Base-by-base conservation (phyloP, 2,113 vertebrate species). In the Eulemur rufifrons region DNA sequence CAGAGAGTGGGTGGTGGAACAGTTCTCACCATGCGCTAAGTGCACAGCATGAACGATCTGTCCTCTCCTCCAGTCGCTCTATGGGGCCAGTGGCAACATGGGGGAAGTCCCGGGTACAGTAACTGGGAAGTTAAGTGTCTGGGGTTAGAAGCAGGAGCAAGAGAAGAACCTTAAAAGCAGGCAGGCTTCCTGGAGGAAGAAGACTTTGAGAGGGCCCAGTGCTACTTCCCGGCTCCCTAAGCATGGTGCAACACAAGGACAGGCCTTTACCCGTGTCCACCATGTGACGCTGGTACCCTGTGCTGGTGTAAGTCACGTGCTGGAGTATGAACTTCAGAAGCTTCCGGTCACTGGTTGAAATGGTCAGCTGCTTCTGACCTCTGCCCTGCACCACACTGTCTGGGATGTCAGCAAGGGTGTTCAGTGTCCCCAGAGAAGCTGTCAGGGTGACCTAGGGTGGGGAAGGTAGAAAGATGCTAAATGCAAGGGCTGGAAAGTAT, bases 301-400 rank as follows among this genome's bases (percentile, higher is more conserved):
- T 97, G 96, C 98, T 99, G 83, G 98, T 98, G 47, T 99, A 99
- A 8, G 97, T 98, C 82, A 99, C 68, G 8, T 96, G 95, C 27
- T 96, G 87, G 64, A 99, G 98, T 66, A 98, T 71, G 52, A 97
- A 84, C 45, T 98, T 98, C 83, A 99, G 93, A 25, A 89, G 59
- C 61, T 61, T 39, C 90, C 95, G 96, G 87, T 54, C 61, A 8
- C 18, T 83, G 54, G 98, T 98, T 2, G 96, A 96, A 42, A 99
- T 63, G 29, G 29, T 97, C 85, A 99, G 64, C 32, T 64, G 64
- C 37, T 91, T 98, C 94, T 97, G 86, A 34, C 97, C 97, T 92
- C 96, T 91, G 89, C 98, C 98, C 89, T 93, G 83, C 18, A 98
- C 96, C 63, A 95, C 92, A 10, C 7, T 68, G 2, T 95, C 96